Evolutionary conservation across 2,797 vertebrate species (phyloP).

Genomic region (Neosalanx taihuensis): DNA sequence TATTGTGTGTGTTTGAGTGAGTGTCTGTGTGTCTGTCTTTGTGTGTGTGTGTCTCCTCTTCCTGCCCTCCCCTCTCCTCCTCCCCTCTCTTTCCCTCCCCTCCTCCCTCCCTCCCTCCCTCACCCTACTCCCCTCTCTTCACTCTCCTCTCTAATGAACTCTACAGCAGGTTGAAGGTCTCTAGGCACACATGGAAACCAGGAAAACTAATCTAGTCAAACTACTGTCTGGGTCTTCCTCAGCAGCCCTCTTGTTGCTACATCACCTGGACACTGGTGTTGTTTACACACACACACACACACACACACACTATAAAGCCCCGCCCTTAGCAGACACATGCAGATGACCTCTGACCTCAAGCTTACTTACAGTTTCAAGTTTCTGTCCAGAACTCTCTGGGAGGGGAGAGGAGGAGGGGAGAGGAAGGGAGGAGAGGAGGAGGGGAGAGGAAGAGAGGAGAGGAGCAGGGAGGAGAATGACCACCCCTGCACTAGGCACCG

Average conservation of each 20-base stretch:
- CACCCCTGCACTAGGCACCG: too few relatives aligned
- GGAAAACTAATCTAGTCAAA: neutral
- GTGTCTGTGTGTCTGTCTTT: too few relatives aligned
- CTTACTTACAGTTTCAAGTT: neutral
- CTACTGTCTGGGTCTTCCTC: neutral
- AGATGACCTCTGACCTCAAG: neutral
- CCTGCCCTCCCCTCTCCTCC: too few relatives aligned
- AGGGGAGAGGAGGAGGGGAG: too few relatives aligned
- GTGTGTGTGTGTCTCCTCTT: too few relatives aligned
- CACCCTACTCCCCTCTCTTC: too few relatives aligned
- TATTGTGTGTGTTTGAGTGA: too few relatives aligned
- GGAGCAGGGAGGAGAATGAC: neutral
- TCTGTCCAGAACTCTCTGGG: neutral
- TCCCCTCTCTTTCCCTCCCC: too few relatives aligned
- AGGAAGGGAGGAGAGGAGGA: too few relatives aligned
- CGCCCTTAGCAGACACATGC: neutral
- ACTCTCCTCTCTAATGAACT: neutral
- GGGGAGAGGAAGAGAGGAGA: too few relatives aligned
- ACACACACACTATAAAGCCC: neutral
- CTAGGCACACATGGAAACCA: neutral
- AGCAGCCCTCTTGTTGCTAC: neutral
- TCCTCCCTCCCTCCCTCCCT: too few relatives aligned
- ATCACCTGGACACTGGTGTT: neutral
- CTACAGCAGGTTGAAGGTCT: neutral
- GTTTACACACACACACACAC: neutral